Base-by-base conservation (phyloP, 53 echinoderm and acorn worm species). In the Actinopyga echinites region DNA sequence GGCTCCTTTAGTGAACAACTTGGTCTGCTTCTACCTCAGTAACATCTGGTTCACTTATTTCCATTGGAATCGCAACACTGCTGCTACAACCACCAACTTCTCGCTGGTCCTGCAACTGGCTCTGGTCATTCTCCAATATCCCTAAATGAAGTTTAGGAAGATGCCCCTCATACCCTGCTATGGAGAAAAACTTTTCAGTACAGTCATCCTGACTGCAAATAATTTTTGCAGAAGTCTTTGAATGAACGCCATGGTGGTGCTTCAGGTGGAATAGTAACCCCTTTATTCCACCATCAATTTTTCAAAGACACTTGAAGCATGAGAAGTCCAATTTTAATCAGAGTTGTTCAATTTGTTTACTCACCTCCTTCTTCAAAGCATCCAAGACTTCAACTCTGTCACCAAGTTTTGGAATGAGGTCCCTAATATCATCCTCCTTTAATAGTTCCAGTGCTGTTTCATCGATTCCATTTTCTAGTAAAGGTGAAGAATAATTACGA, bases 391-490 rank as follows among this genome's bases (percentile, higher is more conserved):
- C 49, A 22, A 75, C 31, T 75, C 77, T 54, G 56, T 54, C 54
- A 21, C 77, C 77, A 25, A 75, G 45, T 53, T 75, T 75, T 31
- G 77, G 77, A 13, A 83, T 83, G 19, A 83, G 22, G 25, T 49
- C 29, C 67, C 52, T 68, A 19, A 83, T 69, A 26, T 52, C 31
- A 69, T 45, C 33, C 29, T 83, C 83, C 53, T 53, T 68, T 20
- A 83, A 54, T 29, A 83, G 69, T 25, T 40, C 26, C 23, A 83
- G 53, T 30, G 83, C 67, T 83, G 43, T 56, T 54, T 66, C 55
- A 34, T 83, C 83, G 53, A 83, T 68, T 69, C 67, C 83, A 83
- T 83, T 83, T 69, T 83, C 83, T 83, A 68, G 28, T 37, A 83
- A 30, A 83, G 65, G 19, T 43, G 64, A 56, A 73, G 35, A 73